Evolutionary conservation across 2,888 invertebrate genomes (phyloP).

Genomic region (Sussaba pulchella): DNA sequence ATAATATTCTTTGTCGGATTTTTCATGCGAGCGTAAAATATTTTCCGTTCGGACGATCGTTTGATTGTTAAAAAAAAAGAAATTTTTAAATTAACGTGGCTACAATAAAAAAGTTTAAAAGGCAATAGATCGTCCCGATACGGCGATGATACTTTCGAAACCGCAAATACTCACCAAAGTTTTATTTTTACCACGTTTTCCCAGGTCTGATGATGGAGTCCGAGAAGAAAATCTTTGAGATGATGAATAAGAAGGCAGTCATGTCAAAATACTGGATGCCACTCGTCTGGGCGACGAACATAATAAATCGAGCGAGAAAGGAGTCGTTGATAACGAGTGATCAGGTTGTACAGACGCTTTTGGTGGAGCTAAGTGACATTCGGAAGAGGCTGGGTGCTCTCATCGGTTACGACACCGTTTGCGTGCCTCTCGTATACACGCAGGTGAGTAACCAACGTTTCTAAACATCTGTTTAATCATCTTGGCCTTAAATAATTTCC

Average conservation of each 20-base stretch:
- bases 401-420: constrained; percentile 96
- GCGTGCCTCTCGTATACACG: constrained; percentile 96
- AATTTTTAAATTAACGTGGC: no score
- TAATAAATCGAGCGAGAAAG: constrained; percentile 94
- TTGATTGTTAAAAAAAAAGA: no score
- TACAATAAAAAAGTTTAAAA: no score
- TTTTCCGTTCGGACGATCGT: no score
- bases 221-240: constrained; percentile 95
- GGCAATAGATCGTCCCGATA: no score
- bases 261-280: constrained; percentile 98
- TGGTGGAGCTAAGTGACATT: constrained; percentile 95
- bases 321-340: constrained; percentile 94
- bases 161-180: constrained; percentile 9
- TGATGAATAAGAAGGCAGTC: constrained; percentile 94
- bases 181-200: constrained; percentile 70
- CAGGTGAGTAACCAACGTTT: constrained; percentile 87
- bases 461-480: not conserved
- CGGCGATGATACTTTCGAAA: constrained; percentile 17
- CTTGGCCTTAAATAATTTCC: not conserved
- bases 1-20: no score
- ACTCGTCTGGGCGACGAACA: constrained; percentile 96
- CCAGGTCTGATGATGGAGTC: constrained; percentile 95
- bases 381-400: constrained; percentile 92
- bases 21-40: no score
- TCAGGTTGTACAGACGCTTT: constrained; percentile 95